These are phyloP conservation scores for Xenotilapia longispinis DNA, from an alignment of 2,113 vertebrate genomes.

Conservation along the genomic window DNA sequence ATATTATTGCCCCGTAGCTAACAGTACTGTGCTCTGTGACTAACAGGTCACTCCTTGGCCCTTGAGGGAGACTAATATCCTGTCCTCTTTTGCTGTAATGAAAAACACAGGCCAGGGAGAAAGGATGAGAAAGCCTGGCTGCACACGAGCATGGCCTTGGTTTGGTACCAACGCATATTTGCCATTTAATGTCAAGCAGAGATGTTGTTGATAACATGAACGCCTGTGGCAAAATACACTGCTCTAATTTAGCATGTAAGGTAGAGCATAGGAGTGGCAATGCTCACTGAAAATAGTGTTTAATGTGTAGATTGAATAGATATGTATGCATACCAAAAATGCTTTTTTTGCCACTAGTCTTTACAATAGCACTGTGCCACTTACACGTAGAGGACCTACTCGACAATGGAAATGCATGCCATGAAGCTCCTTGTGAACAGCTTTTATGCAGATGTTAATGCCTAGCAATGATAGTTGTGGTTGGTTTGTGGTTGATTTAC, in stretches of 20 bases:
- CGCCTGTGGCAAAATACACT: background rate
- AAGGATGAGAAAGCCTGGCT: background rate
- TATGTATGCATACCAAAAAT: background rate
- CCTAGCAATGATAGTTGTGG: background rate
- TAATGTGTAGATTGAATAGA: background rate
- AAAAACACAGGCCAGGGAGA: slow-evolving; percentile 28
- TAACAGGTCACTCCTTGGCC: slow-evolving; percentile 27
- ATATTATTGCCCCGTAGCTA: slow-evolving; percentile 38
- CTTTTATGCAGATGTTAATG: background rate
- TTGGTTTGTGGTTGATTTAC: background rate
- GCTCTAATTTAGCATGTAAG: background rate
- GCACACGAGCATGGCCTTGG: background rate
- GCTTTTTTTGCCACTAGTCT: background rate
- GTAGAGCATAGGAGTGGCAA: background rate
- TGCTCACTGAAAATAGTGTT: background rate
- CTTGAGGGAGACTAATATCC: slow-evolving; percentile 62
- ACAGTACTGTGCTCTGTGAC: slow-evolving; percentile 23
- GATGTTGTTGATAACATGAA: background rate
- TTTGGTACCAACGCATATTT: background rate
- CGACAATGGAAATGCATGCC: background rate
- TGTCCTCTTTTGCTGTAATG: slow-evolving; percentile 53
- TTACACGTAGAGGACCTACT: background rate
- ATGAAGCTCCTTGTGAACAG: background rate
- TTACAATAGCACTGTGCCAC: background rate
- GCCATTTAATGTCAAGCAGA: background rate